A percentile compares a stretch with the other conserved stretches of the same genome.
Evolutionary conservation across 2,113 vertebrate genomes (phyloP).

Genomic region (Ramphastos sulfuratus): DNA sequence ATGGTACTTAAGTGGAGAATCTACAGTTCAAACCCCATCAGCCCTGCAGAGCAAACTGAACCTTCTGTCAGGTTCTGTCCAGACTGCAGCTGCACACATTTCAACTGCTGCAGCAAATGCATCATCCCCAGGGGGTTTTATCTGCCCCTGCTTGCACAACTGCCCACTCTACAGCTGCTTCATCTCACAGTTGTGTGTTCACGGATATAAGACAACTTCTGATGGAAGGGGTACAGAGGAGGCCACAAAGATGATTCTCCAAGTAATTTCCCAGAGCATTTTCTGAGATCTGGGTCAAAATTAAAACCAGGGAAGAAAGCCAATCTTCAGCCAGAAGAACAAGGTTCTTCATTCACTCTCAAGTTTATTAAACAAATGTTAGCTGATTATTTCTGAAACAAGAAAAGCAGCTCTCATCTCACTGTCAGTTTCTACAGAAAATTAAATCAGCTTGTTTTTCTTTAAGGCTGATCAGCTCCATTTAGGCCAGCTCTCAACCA

Average conservation of each 20-base stretch:
- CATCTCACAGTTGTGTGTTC: neutral
- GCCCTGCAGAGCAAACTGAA: neutral
- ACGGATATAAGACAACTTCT: neutral
- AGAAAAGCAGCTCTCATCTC: neutral
- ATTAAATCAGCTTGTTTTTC: slow-evolving; percentile 28
- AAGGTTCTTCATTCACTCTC: neutral
- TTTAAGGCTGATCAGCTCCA: slow-evolving; percentile 20
- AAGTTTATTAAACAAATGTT: neutral
- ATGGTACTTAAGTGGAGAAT: neutral
- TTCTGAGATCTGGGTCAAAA: neutral
- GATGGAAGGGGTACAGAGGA: no score
- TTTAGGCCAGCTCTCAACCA: neutral
- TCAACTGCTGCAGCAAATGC: neutral
- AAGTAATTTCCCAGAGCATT: neutral
- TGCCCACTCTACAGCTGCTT: neutral
- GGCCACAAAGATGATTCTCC: no score
- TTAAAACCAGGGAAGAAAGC: neutral
- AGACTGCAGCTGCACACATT: neutral
- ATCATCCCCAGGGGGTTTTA: neutral
- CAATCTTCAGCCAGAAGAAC: neutral
- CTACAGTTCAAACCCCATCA: neutral
- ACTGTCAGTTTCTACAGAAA: neutral
- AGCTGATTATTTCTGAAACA: neutral
- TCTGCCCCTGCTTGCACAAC: neutral
- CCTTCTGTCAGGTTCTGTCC: neutral